Conservation (phyloP, 2,797 vertebrate species). For the Rhyacichthys aspro region DNA sequence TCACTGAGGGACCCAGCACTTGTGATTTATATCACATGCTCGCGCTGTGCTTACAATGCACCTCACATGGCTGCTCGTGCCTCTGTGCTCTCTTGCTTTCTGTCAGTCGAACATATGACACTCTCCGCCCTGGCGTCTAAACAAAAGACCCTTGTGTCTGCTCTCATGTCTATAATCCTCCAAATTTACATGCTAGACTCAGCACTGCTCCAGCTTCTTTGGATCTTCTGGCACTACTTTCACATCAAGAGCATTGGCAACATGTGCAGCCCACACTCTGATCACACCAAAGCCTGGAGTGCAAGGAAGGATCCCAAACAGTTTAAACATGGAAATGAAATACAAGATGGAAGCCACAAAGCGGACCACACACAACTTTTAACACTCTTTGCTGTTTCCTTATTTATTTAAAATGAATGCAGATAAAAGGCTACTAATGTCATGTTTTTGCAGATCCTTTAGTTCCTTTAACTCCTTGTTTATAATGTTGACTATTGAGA, state of each 20-base stretch:
- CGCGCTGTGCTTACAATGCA: constrained; percentile 40
- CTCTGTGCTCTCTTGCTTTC: constrained; percentile 17
- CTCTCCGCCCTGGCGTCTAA: constrained; percentile 26
- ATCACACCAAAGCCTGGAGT: not conserved
- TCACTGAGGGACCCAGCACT: constrained; percentile 45
- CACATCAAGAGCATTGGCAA: constrained; percentile 16
- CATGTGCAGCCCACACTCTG: constrained; percentile 5
- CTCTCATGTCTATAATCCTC: constrained; percentile 22
- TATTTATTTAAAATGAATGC: not conserved
- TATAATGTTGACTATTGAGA: not conserved
- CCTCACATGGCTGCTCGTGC: constrained; percentile 45
- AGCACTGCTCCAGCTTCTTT: constrained; percentile 14
- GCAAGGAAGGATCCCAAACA: constrained; percentile 16
- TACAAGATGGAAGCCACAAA: constrained; percentile 3
- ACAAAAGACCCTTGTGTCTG: constrained; percentile 54
- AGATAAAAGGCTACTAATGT: not conserved
- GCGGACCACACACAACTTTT: constrained; percentile 9
- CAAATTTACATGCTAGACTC: constrained; percentile 24
- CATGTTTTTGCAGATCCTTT: constrained; percentile 9
- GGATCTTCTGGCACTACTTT: not conserved
- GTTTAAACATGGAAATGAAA: constrained; percentile 31
- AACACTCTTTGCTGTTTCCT: constrained; percentile 18
- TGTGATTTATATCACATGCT: constrained; percentile 72
- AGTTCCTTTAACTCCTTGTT: no score
- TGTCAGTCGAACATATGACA: constrained; percentile 57